These are phyloP conservation scores for Pomatostomus ruficeps DNA, from an alignment of 2,113 vertebrate genomes.

Conservation along the genomic window DNA sequence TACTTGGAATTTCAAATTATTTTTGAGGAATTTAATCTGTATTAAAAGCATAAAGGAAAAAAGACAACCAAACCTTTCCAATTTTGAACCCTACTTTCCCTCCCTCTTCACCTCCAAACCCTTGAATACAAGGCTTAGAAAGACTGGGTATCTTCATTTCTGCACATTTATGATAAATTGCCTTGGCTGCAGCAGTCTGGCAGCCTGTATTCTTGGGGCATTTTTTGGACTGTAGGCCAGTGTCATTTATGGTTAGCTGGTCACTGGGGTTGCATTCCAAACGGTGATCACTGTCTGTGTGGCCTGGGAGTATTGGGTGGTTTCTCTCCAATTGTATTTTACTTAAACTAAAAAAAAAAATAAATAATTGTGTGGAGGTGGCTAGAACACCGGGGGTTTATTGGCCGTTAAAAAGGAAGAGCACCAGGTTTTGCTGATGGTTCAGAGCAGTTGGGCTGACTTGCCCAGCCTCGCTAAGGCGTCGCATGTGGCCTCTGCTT, in stretches of 20 bases:
- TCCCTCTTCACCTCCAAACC: rapidly evolving
- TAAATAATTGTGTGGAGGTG: rapidly evolving
- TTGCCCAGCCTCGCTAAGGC: background rate
- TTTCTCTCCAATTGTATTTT: background rate
- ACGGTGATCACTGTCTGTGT: background rate
- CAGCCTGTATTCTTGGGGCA: background rate
- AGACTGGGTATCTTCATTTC: background rate
- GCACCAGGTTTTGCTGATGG: background rate
- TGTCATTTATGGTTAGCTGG: background rate
- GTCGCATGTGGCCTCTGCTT: background rate
- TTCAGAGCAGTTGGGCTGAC: background rate
- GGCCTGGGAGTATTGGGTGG: background rate
- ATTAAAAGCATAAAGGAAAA: background rate
- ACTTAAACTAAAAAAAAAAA: background rate
- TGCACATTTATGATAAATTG: background rate
- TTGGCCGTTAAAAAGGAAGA: background rate
- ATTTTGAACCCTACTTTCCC: background rate
- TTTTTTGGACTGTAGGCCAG: background rate
- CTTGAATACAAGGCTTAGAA: background rate
- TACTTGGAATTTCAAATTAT: background rate
- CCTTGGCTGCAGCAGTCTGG: background rate
- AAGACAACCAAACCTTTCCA: background rate
- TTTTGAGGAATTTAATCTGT: background rate
- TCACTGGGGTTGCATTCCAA: background rate
- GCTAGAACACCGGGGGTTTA: background rate